Conservation (phyloP, 2,888 invertebrate species). For the Venusia cambrica region DNA sequence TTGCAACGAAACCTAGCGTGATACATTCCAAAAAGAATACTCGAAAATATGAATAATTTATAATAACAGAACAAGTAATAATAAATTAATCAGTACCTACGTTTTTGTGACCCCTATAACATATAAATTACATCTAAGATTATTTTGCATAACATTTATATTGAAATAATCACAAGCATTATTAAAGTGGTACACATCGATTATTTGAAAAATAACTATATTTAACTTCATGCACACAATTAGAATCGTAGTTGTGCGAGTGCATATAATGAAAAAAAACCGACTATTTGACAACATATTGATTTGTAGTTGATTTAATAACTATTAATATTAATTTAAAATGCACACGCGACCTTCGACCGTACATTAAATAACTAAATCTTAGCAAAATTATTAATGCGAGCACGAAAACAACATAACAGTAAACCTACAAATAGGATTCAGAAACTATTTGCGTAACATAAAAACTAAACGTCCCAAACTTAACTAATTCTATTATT, state of each 20-base stretch:
- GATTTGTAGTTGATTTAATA: too few species aligned
- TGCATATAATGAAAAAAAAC: slow-evolving; percentile 2
- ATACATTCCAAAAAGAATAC: slow-evolving; percentile 13
- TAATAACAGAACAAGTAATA: slow-evolving; percentile 20
- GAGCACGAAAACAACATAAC: too few species aligned
- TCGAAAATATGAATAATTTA: slow-evolving; percentile 9
- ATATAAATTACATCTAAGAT: slow-evolving; percentile 28
- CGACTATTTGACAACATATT: not conserved
- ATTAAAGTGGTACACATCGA: slow-evolving; percentile 21
- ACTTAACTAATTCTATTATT: slow-evolving; percentile 15
- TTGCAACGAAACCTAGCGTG: too few species aligned
- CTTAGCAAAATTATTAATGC: not conserved
- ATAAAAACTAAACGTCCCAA: slow-evolving; percentile 18
- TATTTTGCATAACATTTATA: slow-evolving; percentile 28
- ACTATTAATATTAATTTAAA: slow-evolving; percentile 1
- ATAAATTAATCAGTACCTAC: slow-evolving; percentile 21
- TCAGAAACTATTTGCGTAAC: too few species aligned
- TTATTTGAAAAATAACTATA: slow-evolving; percentile 16
- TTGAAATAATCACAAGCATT: slow-evolving; percentile 25
- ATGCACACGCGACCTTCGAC: slow-evolving; percentile 2
- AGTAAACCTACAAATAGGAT: slow-evolving; percentile 1
- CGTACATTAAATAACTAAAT: slow-evolving; percentile 4
- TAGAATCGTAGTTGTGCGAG: slow-evolving; percentile 13
- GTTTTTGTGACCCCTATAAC: slow-evolving; percentile 36
- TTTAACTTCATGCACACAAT: slow-evolving; percentile 20